Percentiles rank a stretch among this genome's conserved stretches.
These are phyloP conservation scores for Onthophagus sagittarius DNA, from an alignment of 2,888 invertebrate species.

Conservation along the genomic window DNA sequence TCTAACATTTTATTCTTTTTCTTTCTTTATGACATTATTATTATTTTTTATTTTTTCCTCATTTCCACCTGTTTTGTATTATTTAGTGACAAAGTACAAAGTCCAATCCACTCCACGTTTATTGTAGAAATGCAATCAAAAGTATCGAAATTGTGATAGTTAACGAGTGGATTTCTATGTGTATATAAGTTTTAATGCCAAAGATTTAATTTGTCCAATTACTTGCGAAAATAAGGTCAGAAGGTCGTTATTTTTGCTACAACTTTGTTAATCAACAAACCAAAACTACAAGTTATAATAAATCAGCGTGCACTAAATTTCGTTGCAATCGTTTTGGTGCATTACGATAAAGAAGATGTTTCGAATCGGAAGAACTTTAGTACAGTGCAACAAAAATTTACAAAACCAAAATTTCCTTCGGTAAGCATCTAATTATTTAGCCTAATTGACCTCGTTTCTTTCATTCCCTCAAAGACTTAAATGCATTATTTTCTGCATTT, in stretches of 20 bases:
- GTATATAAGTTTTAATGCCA: not conserved
- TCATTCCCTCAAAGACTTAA: not conserved
- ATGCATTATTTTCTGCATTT: not conserved
- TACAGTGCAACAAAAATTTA: not conserved
- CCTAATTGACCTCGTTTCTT: not conserved
- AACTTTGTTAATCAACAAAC: not conserved
- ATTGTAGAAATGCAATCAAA: not conserved
- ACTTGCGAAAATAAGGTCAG: not conserved
- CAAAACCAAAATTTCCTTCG: not conserved
- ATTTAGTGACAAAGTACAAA: not conserved
- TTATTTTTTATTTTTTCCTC: not conserved
- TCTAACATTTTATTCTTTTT: constrained; percentile 14
- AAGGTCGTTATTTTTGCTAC: not conserved
- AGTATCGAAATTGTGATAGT: not conserved
- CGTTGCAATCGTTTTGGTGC: not conserved
- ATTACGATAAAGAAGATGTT: not conserved
- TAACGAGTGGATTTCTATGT: not conserved
- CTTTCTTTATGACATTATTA: not conserved
- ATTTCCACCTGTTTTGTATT: not conserved
- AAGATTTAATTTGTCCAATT: not conserved
- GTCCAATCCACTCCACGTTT: not conserved
- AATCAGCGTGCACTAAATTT: not conserved
- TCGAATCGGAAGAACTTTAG: not conserved
- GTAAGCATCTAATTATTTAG: not conserved
- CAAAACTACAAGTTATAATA: not conserved